Percentiles rank a stretch among this genome's conserved stretches.
Conservation (phyloP, 2,888 invertebrate genomes). For the Microctonus brassicae region DNA sequence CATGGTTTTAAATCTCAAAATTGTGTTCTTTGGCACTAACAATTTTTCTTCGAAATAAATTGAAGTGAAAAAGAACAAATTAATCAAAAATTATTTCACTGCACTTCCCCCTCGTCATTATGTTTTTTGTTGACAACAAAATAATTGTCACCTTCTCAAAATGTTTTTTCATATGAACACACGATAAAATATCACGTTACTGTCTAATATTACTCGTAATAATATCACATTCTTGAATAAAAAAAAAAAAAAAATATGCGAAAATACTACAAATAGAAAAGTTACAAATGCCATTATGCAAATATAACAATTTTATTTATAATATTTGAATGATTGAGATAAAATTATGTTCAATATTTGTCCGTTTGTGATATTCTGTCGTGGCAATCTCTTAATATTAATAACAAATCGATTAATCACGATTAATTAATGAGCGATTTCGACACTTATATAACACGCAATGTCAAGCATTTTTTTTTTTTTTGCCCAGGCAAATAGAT, state of each 20-base stretch:
- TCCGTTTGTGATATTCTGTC: background rate
- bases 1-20: background rate
- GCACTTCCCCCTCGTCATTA: background rate
- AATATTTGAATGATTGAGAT: background rate
- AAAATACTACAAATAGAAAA: background rate
- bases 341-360: background rate
- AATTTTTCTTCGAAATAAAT: conserved; percentile 28
- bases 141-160: background rate
- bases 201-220: background rate
- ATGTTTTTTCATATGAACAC: no score
- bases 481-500: background rate
- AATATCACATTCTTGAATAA: conserved; percentile 47
- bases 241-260: conserved; percentile 33
- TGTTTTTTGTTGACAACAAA: background rate
- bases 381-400: conserved; percentile 7
- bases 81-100: background rate
- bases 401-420: conserved; percentile 55
- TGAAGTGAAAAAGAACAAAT: conserved; percentile 12
- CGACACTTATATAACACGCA: conserved; percentile 1
- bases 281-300: background rate
- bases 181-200: background rate
- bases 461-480: background rate
- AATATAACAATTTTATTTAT: background rate
- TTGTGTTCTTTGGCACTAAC: conserved; percentile 46
- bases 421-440: conserved; percentile 33